Conservation (phyloP, 2,113 vertebrate genomes). For the Dasyornis broadbenti region DNA sequence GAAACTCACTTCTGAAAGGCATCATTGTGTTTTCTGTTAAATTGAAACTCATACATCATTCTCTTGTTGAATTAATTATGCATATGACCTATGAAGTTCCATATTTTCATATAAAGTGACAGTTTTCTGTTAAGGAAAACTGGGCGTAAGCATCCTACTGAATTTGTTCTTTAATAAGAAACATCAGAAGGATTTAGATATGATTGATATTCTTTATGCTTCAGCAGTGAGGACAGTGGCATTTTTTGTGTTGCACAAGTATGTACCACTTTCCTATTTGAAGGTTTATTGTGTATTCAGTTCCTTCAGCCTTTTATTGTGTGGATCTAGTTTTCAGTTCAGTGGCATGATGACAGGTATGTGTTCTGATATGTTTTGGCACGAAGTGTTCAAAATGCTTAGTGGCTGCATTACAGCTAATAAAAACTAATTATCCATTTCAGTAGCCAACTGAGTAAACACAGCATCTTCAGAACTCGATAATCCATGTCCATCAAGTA, state of each 20-base stretch:
- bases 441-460: conserved; percentile 23
- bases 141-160: not conserved
- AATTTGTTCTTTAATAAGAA: not conserved
- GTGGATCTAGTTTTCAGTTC: not conserved
- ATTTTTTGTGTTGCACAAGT: not conserved
- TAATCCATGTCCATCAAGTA: not conserved
- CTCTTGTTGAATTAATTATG: conserved; percentile 40
- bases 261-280: not conserved
- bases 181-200: not conserved
- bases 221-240: not conserved
- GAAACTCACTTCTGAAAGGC: not conserved
- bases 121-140: not conserved
- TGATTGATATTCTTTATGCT: not conserved
- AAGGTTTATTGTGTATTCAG: not conserved
- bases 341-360: not conserved
- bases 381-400: not conserved
- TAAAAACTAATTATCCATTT: conserved; percentile 45
- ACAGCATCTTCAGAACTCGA: not conserved
- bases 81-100: not conserved
- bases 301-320: not conserved
- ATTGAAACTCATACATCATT: not conserved
- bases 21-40: not conserved
- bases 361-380: conserved; percentile 16
- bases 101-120: not conserved
- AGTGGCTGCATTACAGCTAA: not conserved